Evolutionary conservation across 2,797 vertebrate genomes (phyloP).

Genomic region (Sternotherus odoratus): DNA sequence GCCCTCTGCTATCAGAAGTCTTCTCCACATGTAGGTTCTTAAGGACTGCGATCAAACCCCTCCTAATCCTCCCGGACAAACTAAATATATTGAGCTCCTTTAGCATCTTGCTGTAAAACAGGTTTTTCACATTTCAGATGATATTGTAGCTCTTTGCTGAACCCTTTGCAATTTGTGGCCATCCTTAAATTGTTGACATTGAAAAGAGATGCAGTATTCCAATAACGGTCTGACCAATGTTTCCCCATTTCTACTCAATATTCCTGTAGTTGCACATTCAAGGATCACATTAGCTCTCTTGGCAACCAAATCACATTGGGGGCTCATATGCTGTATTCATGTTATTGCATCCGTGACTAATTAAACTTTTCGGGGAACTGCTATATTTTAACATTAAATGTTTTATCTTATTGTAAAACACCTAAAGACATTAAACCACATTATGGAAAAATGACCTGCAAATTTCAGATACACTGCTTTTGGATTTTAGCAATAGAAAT

Average conservation of each 20-base stretch:
- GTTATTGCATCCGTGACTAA: neutral
- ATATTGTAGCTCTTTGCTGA: neutral
- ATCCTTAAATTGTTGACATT: neutral
- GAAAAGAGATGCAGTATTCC: neutral
- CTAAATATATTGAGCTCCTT: neutral
- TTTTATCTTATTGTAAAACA: neutral
- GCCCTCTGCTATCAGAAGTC: neutral
- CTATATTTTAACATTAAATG: neutral
- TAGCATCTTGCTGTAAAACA: neutral
- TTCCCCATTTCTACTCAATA: neutral
- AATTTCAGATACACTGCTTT: neutral
- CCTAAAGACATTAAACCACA: neutral
- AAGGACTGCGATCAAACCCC: neutral
- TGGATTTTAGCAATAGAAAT: neutral
- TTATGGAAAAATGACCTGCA: neutral
- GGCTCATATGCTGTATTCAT: neutral
- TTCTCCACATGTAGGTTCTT: neutral
- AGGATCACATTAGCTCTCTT: neutral
- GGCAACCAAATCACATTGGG: neutral
- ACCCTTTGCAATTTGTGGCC: neutral
- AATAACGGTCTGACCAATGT: neutral
- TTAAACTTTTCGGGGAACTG: neutral
- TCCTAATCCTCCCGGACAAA: neutral
- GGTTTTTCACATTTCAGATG: neutral
- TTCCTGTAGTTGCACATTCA: neutral